These are phyloP conservation scores for Trididemnum miniatum DNA, from an alignment of 23 tunicate species.

Conservation along the genomic window DNA sequence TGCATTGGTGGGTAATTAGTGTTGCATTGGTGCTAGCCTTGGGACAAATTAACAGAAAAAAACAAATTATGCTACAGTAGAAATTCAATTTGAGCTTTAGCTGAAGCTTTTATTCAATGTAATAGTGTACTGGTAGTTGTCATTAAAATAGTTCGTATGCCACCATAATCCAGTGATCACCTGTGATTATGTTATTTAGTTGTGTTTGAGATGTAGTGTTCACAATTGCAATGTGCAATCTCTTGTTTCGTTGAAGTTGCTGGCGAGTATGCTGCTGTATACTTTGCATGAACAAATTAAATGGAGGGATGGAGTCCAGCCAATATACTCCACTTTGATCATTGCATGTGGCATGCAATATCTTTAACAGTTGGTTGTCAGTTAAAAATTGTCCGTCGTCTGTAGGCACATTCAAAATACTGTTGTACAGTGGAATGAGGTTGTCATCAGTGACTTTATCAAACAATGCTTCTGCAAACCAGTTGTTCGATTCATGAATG, in stretches of 20 bases:
- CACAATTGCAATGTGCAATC: background rate
- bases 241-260: background rate
- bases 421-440: background rate
- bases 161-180: background rate
- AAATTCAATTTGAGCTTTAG: too few relatives aligned
- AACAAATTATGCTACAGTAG: too few relatives aligned
- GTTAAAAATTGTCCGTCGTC: background rate
- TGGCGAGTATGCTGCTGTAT: background rate
- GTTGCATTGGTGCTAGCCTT: too few relatives aligned
- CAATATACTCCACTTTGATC: background rate
- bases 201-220: background rate
- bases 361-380: background rate
- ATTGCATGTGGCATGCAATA: background rate
- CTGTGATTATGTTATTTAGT: background rate
- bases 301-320: background rate
- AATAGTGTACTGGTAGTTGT: too few relatives aligned
- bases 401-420: background rate
- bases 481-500: background rate
- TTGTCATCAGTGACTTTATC: background rate
- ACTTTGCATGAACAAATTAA: too few relatives aligned
- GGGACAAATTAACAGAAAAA: too few relatives aligned
- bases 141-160: background rate
- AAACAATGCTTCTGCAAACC: background rate
- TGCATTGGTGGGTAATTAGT: too few relatives aligned
- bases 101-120: too few relatives aligned